These are phyloP conservation scores for Drosophila simulans DNA, from an alignment of 1,140 invertebrate species.

Conservation along the genomic window DNA sequence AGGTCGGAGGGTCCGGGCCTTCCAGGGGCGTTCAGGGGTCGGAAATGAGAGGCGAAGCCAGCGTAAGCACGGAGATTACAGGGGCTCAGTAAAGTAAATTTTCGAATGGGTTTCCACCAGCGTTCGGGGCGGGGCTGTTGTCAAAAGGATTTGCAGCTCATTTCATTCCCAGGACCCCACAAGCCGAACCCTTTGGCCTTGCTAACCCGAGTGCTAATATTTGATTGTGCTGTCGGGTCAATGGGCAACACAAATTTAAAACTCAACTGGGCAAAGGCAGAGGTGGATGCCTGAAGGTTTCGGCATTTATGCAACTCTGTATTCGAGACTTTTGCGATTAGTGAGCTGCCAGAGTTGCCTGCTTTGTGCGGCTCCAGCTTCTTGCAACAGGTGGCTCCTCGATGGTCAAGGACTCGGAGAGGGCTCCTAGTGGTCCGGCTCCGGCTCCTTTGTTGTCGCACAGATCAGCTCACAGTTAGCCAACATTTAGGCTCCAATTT, in stretches of 20 bases:
- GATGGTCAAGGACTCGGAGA: neutral
- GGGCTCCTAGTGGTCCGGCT: no score
- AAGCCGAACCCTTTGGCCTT: conserved; percentile 31
- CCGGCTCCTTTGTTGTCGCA: neutral
- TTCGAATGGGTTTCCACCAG: conserved; percentile 44
- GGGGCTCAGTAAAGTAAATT: conserved; percentile 61
- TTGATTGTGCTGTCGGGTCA: conserved; percentile 75
- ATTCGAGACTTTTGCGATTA: neutral
- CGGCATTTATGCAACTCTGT: neutral
- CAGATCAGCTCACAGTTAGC: conserved; percentile 6
- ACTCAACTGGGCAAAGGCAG: conserved; percentile 15
- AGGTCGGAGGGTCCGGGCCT: neutral
- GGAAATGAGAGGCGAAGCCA: conserved; percentile 19
- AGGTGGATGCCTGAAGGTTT: neutral
- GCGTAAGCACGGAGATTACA: conserved; percentile 75
- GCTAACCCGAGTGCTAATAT: conserved; percentile 75
- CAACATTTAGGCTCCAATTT: conserved; percentile 35
- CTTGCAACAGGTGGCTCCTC: neutral
- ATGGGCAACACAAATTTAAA: conserved; percentile 55
- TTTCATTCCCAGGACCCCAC: conserved; percentile 62
- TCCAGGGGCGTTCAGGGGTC: neutral
- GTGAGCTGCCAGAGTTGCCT: neutral
- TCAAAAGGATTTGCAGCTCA: conserved; percentile 82
- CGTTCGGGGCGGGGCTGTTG: conserved; percentile 41
- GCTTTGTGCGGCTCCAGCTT: neutral